Percentiles rank a stretch among this genome's conserved stretches.
phyloP scores from a whole-genome alignment of 2,797 vertebrate genomes.

The Tolypeutes matacus region DNA sequence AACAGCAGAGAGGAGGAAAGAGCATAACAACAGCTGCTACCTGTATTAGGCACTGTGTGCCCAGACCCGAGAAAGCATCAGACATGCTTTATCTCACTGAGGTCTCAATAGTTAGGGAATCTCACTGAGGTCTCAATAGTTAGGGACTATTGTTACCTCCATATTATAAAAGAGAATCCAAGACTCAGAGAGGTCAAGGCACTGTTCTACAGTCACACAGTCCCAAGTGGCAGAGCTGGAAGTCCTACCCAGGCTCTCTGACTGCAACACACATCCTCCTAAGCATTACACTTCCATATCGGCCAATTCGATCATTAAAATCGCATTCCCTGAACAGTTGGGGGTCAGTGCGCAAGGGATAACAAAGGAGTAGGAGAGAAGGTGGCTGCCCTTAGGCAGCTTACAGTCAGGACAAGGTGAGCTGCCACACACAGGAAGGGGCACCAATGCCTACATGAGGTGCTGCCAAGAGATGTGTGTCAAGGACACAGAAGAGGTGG shows the following conservation, averaged over 20 bases:
- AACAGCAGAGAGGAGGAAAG: too few relatives aligned
- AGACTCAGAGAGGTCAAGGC: background rate
- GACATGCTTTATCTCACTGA: fast-evolving
- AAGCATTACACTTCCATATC: background rate
- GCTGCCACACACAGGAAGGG: background rate
- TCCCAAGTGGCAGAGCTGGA: background rate
- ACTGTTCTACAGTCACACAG: background rate
- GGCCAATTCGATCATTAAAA: background rate
- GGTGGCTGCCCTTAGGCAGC: background rate
- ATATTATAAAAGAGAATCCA: background rate
- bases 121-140: fast-evolving
- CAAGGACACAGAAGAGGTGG: background rate
- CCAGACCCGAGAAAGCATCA: background rate
- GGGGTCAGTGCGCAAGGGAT: fast-evolving
- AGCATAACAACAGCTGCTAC: fast-evolving
- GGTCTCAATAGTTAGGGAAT: too few relatives aligned
- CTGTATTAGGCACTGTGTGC: background rate
- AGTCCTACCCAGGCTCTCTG: background rate
- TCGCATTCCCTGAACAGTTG: background rate
- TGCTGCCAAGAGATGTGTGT: too few relatives aligned
- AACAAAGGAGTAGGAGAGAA: background rate
- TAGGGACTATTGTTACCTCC: too few relatives aligned
- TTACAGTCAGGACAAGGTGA: background rate
- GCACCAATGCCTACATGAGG: fast-evolving
- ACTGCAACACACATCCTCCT: background rate